Percentiles rank a stretch among this genome's conserved stretches.
These are phyloP conservation scores for Gandaritis pyraliata DNA, from an alignment of 2,888 invertebrate genomes.

Conservation along the genomic window DNA sequence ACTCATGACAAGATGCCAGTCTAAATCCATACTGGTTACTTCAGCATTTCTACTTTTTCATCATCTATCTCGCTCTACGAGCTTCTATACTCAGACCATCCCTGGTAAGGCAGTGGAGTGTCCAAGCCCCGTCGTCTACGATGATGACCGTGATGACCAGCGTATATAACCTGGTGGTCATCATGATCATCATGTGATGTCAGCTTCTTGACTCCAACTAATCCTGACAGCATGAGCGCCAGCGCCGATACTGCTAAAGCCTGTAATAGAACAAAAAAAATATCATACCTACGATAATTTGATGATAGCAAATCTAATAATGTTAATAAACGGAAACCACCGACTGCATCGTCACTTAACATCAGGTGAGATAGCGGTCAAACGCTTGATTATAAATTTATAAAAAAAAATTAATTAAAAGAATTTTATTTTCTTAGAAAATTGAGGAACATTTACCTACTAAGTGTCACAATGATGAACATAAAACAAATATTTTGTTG, in stretches of 20 bases:
- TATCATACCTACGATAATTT: too few species aligned
- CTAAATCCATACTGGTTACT: not conserved
- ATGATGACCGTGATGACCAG: constrained; percentile 85
- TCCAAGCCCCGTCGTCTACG: constrained; percentile 73
- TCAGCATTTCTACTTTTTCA: not conserved
- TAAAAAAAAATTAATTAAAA: too few species aligned
- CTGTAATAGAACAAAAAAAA: constrained; percentile 47
- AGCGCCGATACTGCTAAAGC: constrained; percentile 88
- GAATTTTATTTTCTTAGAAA: too few species aligned
- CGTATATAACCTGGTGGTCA: constrained; percentile 85
- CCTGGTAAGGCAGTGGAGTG: constrained; percentile 79
- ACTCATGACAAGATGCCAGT: not conserved
- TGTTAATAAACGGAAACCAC: too few species aligned
- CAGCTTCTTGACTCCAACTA: constrained; percentile 90
- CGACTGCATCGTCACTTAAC: too few species aligned
- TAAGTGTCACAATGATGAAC: too few species aligned
- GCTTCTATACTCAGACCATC: constrained; percentile 68
- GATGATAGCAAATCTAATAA: too few species aligned
- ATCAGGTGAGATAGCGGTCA: too few species aligned
- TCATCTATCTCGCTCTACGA: constrained; percentile 8
- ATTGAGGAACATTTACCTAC: too few species aligned
- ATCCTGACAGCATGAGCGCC: constrained; percentile 89
- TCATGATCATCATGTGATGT: constrained; percentile 85
- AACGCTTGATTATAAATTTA: too few species aligned
- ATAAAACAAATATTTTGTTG: too few species aligned